Evolutionary conservation across 2,113 vertebrate genomes (phyloP), one percentile per base, ranked within the genome.

Genomic region (Rhabdornis inornatus): DNA sequence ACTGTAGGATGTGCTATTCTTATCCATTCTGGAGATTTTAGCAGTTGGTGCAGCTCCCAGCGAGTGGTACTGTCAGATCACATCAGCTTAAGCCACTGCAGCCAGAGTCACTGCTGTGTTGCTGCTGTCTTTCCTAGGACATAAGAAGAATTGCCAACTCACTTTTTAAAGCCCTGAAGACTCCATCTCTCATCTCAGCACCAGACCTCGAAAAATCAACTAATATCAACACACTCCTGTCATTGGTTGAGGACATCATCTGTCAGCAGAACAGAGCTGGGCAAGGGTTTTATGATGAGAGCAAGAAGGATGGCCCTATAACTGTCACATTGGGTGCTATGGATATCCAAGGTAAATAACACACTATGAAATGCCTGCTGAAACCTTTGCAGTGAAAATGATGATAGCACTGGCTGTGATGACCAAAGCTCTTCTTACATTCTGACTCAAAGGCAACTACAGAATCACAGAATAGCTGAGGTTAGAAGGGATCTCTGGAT

Each of bases 221-320:
- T 14, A 98, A 99, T 83, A 99, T 99, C 95, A 99, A 99, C 89
- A 94, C 95, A 25, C 98, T 99, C 53, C 91, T 99, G 91, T 98
- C 98, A 56, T 25, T 99, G 83, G 97, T 99, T 83, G 99, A 99
- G 92, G 98, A 99, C 11, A 97, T 98, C 44, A 98, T 99, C 90
- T 97, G 96, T 79, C 98, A 98, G 90, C 98, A 99, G 94, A 99
- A 98, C 90, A 92, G 89, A 92, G 69, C 53, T 11, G 83, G 94
- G 16, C 97, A 96, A 70, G 97, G 97, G 63, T 98, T 98, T 94
- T 98, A 98, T 60, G 97, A 97, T 17, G 97, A 98, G 6, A 89
- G 49, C 66, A 97, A 85, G 52, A 98, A 95, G 64, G 96, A 98
- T 30, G 90, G 94, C 28, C 80, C 97, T 17, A 65, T 98, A 47